Evolutionary conservation across 2,797 vertebrate genomes (phyloP), one percentile per base, ranked within the genome.

Genomic region (Okamejei kenojei): DNA sequence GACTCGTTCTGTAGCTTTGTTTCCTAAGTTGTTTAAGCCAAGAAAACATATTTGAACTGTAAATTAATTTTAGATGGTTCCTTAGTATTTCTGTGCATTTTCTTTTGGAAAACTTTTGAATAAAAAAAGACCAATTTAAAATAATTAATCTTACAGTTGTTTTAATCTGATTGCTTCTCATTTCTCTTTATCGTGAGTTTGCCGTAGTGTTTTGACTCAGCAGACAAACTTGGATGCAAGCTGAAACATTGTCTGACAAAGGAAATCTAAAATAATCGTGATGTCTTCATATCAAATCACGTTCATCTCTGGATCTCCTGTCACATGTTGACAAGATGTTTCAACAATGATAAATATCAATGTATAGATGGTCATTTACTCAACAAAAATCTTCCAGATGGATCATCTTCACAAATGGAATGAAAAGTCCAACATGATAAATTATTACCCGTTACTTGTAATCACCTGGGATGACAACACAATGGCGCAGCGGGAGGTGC

Each of bases 81-180:
- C 96, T 97, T 96, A 94, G 94, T 97, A 97, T 95, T 97, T 97
- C 97, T 98, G 97, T 98, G 98, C 96, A 95, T 96, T 97, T 98
- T 98, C 97, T 98, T 96, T 98, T 97, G 96, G 90, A 97, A 96
- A 97, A 97, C 96, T 97, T 98, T 99, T 98, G 96, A 98, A 98
- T 98, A 98, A 99, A 97, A 97, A 97, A 98, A 97, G 94, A 95
- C 96, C 93, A 45, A 95, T 95, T 15, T 38, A 96, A 96, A 95
- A 94, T 81, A 94, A 45, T 54, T 76, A 32, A 74, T 92, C 68
- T 74, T 74, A 76, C 38, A 76, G 71, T 73, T 92, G 71, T 74
- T 54, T 54, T 92, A 45, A 92, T 92, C 90, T 74, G 23, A 58
- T 92, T 92, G 26, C 38, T 92, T 54, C 35, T 74, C 23, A 45